Percentiles rank a stretch among this genome's conserved stretches.
phyloP scores from a whole-genome alignment of 2,797 vertebrate genomes.

The Dromococcyx pavoninus region DNA sequence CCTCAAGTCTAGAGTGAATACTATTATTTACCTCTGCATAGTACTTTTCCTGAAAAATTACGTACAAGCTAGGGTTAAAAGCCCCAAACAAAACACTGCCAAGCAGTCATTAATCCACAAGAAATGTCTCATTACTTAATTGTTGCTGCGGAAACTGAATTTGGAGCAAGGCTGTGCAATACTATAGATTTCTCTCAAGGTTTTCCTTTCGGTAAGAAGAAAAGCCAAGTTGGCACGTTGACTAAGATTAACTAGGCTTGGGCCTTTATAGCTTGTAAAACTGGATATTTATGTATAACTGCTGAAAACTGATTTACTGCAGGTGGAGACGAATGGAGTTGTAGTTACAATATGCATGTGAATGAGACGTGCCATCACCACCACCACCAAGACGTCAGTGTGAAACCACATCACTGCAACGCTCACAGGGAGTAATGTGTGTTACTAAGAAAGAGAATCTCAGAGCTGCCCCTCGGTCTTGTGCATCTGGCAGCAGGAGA shows the following conservation, averaged over 20 bases:
- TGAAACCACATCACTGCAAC: neutral
- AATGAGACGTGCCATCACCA: neutral
- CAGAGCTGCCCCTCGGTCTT: neutral
- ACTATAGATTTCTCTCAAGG: conserved; percentile 2
- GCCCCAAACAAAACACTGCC: conserved; percentile 33
- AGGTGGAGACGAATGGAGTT: neutral
- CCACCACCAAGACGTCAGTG: neutral
- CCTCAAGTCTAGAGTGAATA: conserved; percentile 12
- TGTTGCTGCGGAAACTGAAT: conserved; percentile 37
- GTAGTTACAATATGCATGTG: neutral
- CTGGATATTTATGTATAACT: conserved; percentile 2
- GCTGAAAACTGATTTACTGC: conserved; percentile 25
- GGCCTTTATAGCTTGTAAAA: conserved; percentile 30
- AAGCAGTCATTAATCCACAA: conserved; percentile 46
- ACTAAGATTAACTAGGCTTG: conserved; percentile 13
- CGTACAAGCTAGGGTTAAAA: conserved; percentile 59
- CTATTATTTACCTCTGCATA: conserved; percentile 44
- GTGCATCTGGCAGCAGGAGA: neutral
- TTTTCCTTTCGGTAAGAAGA: conserved; percentile 25
- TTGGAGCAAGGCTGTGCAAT: neutral
- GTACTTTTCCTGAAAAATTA: conserved; percentile 61
- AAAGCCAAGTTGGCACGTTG: neutral
- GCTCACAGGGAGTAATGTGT: neutral
- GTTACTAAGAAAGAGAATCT: neutral
- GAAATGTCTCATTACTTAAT: conserved; percentile 44